Percentiles rank a stretch among this genome's conserved stretches.
These are phyloP conservation scores for Ceratina japonica DNA, from an alignment of 1,140 invertebrate species.

Conservation along the genomic window DNA sequence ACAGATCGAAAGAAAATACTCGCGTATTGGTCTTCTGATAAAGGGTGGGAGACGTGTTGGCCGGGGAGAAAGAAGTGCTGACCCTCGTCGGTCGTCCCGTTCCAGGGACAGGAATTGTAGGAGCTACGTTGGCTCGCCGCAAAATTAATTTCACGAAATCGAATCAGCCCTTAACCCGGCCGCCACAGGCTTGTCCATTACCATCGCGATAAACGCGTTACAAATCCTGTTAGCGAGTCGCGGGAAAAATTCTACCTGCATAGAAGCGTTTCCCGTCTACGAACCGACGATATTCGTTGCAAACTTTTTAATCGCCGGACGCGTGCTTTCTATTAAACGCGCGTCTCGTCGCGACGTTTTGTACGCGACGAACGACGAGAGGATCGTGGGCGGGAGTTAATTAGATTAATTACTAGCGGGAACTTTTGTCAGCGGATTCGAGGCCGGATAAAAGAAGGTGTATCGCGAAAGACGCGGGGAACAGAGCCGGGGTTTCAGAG, in stretches of 20 bases:
- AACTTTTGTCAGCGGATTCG: too few species aligned
- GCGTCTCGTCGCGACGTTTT: too few species aligned
- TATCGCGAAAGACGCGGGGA: too few species aligned
- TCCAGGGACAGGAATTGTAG: background rate
- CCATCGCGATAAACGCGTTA: background rate
- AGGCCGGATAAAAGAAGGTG: too few species aligned
- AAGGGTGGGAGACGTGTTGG: background rate
- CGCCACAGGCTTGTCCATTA: background rate
- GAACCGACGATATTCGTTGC: too few species aligned
- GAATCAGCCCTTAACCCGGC: background rate
- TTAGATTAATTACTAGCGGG: too few species aligned
- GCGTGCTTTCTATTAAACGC: too few species aligned
- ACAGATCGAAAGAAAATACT: too few species aligned
- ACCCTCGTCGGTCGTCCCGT: background rate
- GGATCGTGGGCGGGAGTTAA: too few species aligned
- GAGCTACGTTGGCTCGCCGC: background rate
- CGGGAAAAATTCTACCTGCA: background rate
- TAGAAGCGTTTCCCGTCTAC: background rate
- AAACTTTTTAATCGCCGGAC: too few species aligned
- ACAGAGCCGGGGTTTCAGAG: background rate
- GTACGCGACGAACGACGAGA: too few species aligned
- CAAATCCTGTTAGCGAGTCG: background rate
- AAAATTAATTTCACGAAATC: conserved; percentile 30
- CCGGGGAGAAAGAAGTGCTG: background rate
- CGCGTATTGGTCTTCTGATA: background rate